A percentile compares a stretch with the other conserved stretches of the same genome.
These are phyloP conservation scores for Plebejus melissa DNA, from an alignment of 2,888 invertebrate species.

Conservation along the genomic window DNA sequence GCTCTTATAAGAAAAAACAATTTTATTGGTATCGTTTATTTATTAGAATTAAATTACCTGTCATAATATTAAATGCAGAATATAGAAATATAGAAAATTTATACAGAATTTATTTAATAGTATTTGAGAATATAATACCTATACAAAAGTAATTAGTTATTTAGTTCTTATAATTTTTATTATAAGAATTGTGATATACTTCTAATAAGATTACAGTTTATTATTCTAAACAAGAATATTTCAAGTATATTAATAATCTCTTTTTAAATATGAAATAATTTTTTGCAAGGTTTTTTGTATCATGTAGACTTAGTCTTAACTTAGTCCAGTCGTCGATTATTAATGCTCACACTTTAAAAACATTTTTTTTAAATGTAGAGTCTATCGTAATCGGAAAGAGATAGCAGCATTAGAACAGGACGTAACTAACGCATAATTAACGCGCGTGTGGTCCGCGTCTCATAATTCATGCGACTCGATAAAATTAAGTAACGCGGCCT, in stretches of 20 bases:
- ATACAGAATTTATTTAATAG: too few species aligned
- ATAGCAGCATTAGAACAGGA: slow-evolving; percentile 38
- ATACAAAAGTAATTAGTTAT: neutral
- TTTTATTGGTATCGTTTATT: neutral
- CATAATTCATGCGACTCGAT: slow-evolving; percentile 77
- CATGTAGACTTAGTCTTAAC: too few species aligned
- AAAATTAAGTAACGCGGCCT: slow-evolving; percentile 76
- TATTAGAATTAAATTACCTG: neutral
- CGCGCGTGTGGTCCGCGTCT: slow-evolving; percentile 73
- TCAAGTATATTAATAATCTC: neutral
- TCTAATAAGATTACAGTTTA: neutral
- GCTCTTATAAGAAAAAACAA: slow-evolving; percentile 1
- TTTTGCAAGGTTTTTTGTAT: neutral
- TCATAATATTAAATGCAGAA: neutral
- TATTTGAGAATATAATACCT: neutral
- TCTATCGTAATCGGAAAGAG: slow-evolving; percentile 11
- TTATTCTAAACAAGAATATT: neutral
- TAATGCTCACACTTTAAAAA: neutral
- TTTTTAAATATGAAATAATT: neutral
- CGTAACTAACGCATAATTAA: slow-evolving; percentile 66
- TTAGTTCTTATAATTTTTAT: neutral
- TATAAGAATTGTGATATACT: neutral
- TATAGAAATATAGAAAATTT: too few species aligned
- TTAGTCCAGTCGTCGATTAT: neutral
- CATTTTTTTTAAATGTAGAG: neutral